Evolutionary conservation across 1,140 invertebrate species (phyloP), one percentile per base, ranked within the genome.

Genomic region (Ceratosolen solmsi): DNA sequence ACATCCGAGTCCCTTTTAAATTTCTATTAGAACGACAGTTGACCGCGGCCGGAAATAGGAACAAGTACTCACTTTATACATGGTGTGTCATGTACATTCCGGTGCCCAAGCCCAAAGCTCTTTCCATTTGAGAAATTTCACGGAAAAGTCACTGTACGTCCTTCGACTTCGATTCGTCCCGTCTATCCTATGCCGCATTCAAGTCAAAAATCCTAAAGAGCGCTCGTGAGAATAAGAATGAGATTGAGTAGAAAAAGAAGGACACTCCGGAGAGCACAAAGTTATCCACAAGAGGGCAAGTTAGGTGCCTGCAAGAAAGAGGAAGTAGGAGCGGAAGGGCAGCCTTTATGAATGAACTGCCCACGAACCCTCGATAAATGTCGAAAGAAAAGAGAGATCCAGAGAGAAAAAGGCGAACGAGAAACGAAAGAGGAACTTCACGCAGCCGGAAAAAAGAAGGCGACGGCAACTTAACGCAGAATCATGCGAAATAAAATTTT

Each of bases 261-360:
- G 22, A 78, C 46, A 60, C n/a, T 56, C 27, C 27, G 72, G 20
- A 58, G 49, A 36, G 49, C 38, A 68, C 63, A 68, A 68, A 38
- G 33, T 68, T 68, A 60, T 38, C 54, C 58, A 79, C 38, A 73
- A 71, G 79, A 74, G 72, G 38, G 11, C 70, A 72, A 27, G 49
- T 56, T 25, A 60, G 33, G 27, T 56, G 2, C 46, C 27, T 27
- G 11, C 22, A 36, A 63, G 20, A 49, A 36, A 58, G 68, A 79
- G 80, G 72, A 81, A 81, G 63, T 75, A 36, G 27, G 36, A 80
- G 54, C 79, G 80, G 58, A 81, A 81, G 80, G 72, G 25, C 71
- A n/a, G 27, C 71, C 68, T 79, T 79, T 79, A 36, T 79, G 33
- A 77, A 63, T 77, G 58, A 77, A n/a, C 38, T 41, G 54, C 27